Percentiles rank a stretch among this genome's conserved stretches.
These are phyloP conservation scores for Pteruthius melanotis DNA, from an alignment of 2,113 vertebrate genomes.

Conservation along the genomic window DNA sequence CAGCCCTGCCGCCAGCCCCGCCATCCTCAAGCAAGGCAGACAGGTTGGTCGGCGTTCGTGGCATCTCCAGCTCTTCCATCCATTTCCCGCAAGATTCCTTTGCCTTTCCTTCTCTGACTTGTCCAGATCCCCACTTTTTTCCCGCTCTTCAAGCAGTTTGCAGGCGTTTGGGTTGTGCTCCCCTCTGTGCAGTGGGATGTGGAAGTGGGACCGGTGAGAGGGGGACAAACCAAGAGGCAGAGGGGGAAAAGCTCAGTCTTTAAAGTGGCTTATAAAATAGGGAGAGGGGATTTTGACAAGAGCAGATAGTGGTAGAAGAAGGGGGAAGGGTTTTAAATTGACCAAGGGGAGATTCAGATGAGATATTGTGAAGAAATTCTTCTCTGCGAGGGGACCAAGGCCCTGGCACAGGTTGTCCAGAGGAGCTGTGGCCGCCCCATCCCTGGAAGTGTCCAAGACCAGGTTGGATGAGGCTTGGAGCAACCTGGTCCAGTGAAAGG, in stretches of 20 bases:
- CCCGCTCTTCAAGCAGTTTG: background rate
- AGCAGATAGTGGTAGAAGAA: background rate
- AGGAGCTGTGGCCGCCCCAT: background rate
- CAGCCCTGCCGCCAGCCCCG: conserved; percentile 83
- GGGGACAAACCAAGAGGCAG: background rate
- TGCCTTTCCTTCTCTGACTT: background rate
- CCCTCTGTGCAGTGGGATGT: conserved; percentile 39
- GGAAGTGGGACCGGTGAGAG: background rate
- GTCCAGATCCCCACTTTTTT: fast-evolving
- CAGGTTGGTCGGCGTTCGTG: conserved; percentile 72
- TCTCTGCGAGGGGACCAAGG: fast-evolving
- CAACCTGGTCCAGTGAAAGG: fast-evolving
- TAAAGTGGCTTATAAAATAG: background rate
- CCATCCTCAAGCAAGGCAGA: conserved; percentile 90
- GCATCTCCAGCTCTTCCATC: background rate
- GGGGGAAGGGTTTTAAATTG: background rate
- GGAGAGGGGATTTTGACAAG: background rate
- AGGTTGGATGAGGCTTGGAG: fast-evolving
- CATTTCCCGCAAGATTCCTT: background rate
- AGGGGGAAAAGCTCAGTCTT: background rate
- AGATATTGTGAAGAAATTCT: background rate
- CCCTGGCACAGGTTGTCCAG: background rate
- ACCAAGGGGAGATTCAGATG: background rate
- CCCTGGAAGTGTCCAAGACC: background rate
- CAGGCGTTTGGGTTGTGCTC: conserved; percentile 73